Conservation (phyloP, 2,797 vertebrate species). For the Cryptoblepharus egeriae region DNA sequence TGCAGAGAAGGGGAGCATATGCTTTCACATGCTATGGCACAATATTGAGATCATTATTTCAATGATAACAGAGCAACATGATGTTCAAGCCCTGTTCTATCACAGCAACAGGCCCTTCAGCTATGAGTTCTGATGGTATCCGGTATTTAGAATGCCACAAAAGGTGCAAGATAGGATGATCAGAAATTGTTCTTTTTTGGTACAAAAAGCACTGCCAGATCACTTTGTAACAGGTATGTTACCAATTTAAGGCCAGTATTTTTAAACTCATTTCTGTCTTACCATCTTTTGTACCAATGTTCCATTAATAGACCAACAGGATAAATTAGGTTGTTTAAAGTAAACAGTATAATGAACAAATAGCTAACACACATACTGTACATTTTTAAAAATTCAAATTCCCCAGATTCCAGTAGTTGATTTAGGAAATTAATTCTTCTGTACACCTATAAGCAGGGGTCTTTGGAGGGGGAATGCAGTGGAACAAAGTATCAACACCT, state of each 20-base stretch:
- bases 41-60: slow-evolving; percentile 40
- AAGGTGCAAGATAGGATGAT: background rate
- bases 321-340: background rate
- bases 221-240: background rate
- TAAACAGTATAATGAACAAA: background rate
- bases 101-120: slow-evolving; percentile 37
- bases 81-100: slow-evolving; percentile 12
- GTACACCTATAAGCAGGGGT: too few species aligned
- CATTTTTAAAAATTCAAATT: background rate
- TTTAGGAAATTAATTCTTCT: background rate
- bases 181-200: slow-evolving; percentile 16
- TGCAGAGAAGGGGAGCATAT: slow-evolving; percentile 18
- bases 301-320: background rate
- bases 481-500: too few species aligned
- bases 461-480: too few species aligned
- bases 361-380: fast-evolving
- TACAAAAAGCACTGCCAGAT: background rate
- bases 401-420: background rate
- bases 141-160: background rate
- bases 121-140: slow-evolving; percentile 31
- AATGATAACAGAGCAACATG: slow-evolving; percentile 35
- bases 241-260: background rate
- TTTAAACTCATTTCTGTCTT: background rate
- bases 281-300: background rate
- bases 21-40: slow-evolving; percentile 44